These are phyloP conservation scores for Neomicropteryx cornuta DNA, from an alignment of 1,140 invertebrate species.

Conservation along the genomic window DNA sequence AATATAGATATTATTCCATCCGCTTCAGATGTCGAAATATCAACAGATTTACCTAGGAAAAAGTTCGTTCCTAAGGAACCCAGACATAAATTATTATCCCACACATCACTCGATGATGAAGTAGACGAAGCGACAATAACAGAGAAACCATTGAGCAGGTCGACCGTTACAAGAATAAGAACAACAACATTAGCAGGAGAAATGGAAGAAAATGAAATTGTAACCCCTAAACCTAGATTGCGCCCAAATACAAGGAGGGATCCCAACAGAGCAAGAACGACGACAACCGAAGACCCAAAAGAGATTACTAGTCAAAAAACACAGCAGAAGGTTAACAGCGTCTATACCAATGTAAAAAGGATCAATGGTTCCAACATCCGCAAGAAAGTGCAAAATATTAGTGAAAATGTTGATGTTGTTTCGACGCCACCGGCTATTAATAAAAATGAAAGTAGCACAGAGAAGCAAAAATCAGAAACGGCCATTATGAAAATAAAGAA, in stretches of 20 bases:
- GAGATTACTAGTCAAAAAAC: constrained; percentile 7
- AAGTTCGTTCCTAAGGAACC: constrained; percentile 38
- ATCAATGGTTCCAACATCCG: constrained; percentile 6
- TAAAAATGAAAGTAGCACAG: constrained; percentile 30
- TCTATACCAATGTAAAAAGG: constrained; percentile 12
- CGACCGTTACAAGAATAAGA: constrained; percentile 16
- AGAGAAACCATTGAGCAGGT: constrained; percentile 23
- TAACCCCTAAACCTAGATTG: constrained; percentile 4
- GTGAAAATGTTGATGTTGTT: too few relatives aligned
- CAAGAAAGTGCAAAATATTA: constrained; percentile 10
- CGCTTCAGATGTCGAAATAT: constrained; percentile 23
- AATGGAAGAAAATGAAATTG: constrained; percentile 12
- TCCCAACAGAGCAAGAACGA: constrained; percentile 15
- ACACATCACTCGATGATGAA: constrained; percentile 23
- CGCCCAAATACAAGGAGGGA: constrained; percentile 11
- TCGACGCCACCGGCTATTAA: too few relatives aligned
- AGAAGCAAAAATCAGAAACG: constrained; percentile 36
- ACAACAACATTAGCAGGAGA: too few relatives aligned
- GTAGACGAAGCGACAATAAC: constrained; percentile 16
- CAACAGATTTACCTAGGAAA: constrained; percentile 28
- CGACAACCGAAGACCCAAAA: constrained; percentile 14
- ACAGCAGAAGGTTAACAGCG: constrained; percentile 8
- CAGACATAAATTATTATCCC: constrained; percentile 24
- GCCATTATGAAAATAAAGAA: constrained; percentile 42
- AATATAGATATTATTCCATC: constrained; percentile 15